Percentiles rank a stretch among this genome's conserved stretches.
phyloP scores from a whole-genome alignment of 2,113 vertebrate genomes.

The Neogobius melanostomus region DNA sequence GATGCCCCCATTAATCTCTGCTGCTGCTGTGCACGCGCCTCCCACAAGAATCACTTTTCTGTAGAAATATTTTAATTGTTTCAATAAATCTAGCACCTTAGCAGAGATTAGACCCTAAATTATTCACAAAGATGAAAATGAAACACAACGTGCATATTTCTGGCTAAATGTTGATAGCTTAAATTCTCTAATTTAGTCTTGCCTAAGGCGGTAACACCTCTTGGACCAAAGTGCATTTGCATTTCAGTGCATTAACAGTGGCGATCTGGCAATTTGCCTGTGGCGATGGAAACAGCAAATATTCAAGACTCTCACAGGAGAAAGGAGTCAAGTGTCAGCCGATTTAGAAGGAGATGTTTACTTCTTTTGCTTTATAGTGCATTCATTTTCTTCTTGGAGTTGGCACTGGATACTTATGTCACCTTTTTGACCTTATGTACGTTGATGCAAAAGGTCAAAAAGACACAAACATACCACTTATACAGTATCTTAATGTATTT shows the following conservation, averaged over 20 bases:
- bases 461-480: too few relatives aligned
- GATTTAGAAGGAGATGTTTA: conserved; percentile 5
- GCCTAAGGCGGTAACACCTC: conserved; percentile 1
- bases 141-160: not conserved
- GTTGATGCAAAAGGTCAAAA: not conserved
- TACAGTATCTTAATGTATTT: too few relatives aligned
- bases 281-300: conserved; percentile 2
- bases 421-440: not conserved
- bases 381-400: not conserved
- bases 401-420: not conserved
- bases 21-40: not conserved
- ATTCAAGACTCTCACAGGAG: not conserved
- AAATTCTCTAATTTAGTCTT: not conserved
- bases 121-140: not conserved
- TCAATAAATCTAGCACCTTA: not conserved
- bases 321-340: conserved; percentile 1
- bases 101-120: not conserved
- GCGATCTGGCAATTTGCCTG: not conserved
- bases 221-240: conserved; percentile 9
- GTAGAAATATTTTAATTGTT: conserved; percentile 2
- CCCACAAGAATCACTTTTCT: not conserved
- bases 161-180: not conserved
- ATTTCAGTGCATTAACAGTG: conserved; percentile 6
- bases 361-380: not conserved
- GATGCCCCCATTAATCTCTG: not conserved